A percentile compares a stretch with the other conserved stretches of the same genome.
phyloP scores from a whole-genome alignment of 1,140 invertebrate species.

The Nebria ingens region DNA sequence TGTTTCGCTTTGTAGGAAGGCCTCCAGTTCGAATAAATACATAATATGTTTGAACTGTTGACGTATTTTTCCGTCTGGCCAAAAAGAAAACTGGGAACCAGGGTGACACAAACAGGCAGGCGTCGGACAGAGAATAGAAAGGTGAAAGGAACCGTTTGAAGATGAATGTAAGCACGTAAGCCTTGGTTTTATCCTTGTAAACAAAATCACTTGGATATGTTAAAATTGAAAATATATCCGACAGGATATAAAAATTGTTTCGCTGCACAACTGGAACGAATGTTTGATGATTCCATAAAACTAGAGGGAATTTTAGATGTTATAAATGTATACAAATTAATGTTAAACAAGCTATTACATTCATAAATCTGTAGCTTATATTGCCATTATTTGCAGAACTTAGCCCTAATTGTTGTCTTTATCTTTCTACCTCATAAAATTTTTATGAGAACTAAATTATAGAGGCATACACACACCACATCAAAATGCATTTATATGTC shows the following conservation, averaged over 20 bases:
- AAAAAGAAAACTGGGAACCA: too few species aligned
- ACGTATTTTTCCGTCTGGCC: too few species aligned
- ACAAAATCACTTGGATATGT: neutral
- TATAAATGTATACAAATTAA: neutral
- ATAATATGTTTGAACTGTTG: too few species aligned
- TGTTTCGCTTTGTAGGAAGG: too few species aligned
- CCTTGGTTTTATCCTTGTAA: neutral
- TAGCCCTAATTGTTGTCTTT: neutral
- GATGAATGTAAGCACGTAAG: neutral
- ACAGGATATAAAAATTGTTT: neutral
- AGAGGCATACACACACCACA: too few species aligned
- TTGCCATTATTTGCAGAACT: neutral
- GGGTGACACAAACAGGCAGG: too few species aligned
- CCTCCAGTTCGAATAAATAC: too few species aligned
- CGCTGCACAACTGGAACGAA: too few species aligned
- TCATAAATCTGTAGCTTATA: neutral
- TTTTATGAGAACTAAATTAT: too few species aligned
- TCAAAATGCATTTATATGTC: too few species aligned
- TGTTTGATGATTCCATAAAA: neutral
- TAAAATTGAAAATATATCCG: conserved; percentile 7
- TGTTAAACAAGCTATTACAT: neutral
- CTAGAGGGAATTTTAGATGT: neutral
- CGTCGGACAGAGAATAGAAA: too few species aligned
- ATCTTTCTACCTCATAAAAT: too few species aligned
- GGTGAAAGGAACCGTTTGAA: neutral